Conservation (phyloP, 2,888 invertebrate genomes). For the Parapristionchus giblindavisi region DNA sequence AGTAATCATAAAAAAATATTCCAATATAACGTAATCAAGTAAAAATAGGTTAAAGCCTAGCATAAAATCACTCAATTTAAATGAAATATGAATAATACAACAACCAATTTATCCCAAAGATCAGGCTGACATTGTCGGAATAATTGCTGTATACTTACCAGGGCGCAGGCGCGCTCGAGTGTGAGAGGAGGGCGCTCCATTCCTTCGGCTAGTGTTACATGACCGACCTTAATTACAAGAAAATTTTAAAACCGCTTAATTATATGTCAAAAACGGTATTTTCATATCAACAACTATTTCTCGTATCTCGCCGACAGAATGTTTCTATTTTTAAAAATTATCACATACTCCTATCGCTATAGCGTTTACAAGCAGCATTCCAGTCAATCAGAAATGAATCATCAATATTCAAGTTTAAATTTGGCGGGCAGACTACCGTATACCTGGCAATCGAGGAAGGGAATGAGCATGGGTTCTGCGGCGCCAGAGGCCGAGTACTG, state of each 20-base stretch:
- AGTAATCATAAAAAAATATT: background rate
- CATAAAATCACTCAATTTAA: background rate
- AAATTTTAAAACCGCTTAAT: background rate
- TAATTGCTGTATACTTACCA: conserved; percentile 75
- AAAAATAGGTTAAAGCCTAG: background rate
- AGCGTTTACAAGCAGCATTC: background rate
- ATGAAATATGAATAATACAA: background rate
- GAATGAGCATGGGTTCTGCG: conserved; percentile 83
- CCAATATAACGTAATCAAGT: background rate
- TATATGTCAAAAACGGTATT: background rate
- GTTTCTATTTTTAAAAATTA: background rate
- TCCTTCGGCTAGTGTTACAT: conserved; percentile 82
- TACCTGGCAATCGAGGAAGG: conserved; percentile 92
- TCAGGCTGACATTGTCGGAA: background rate
- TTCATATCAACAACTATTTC: background rate
- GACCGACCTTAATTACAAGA: conserved; percentile 25
- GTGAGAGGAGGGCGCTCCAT: conserved; percentile 76
- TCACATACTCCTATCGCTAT: background rate
- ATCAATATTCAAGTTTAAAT: background rate
- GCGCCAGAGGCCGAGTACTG: conserved; percentile 89
- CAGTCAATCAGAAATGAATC: background rate
- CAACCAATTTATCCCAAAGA: background rate
- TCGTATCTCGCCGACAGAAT: no score
- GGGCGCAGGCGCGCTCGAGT: conserved; percentile 82
- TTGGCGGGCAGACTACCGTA: background rate